These are phyloP conservation scores for Liodrosophila aerea DNA, from an alignment of 2,888 invertebrate genomes.

Conservation along the genomic window DNA sequence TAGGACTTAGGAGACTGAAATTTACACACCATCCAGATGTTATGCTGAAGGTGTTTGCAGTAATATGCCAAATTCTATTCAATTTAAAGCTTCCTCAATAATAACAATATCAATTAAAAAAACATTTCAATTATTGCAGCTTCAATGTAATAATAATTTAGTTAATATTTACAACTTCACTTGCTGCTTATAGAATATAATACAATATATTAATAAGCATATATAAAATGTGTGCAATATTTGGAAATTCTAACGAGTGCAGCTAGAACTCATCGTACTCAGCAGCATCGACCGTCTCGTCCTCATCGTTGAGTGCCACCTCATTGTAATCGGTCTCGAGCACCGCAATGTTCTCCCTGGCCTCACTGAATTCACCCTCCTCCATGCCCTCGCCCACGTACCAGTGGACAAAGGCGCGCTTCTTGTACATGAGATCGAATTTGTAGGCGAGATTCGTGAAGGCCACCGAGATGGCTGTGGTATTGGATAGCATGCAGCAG, in stretches of 20 bases:
- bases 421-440: slow-evolving; percentile 89
- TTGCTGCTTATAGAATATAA: too few relatives aligned
- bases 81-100: too few relatives aligned
- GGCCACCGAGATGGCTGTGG: slow-evolving; percentile 94
- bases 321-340: slow-evolving; percentile 81
- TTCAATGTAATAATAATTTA: too few relatives aligned
- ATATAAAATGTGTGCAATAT: too few relatives aligned
- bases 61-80: too few relatives aligned
- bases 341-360: slow-evolving; percentile 80
- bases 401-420: slow-evolving; percentile 96
- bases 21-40: too few relatives aligned
- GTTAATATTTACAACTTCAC: too few relatives aligned
- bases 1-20: too few relatives aligned
- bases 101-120: too few relatives aligned
- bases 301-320: slow-evolving; percentile 76
- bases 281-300: slow-evolving; percentile 47
- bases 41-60: too few relatives aligned
- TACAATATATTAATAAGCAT: too few relatives aligned
- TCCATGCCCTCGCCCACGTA: slow-evolving; percentile 84
- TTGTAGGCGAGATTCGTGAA: slow-evolving; percentile 96
- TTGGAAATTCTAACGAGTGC: not conserved
- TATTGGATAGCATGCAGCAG: slow-evolving; percentile 95
- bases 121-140: too few relatives aligned
- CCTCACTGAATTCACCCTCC: slow-evolving; percentile 81
- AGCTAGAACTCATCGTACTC: slow-evolving; percentile 64